Conservation (phyloP, 2,113 vertebrate genomes). For the Entelurus aequoreus region DNA sequence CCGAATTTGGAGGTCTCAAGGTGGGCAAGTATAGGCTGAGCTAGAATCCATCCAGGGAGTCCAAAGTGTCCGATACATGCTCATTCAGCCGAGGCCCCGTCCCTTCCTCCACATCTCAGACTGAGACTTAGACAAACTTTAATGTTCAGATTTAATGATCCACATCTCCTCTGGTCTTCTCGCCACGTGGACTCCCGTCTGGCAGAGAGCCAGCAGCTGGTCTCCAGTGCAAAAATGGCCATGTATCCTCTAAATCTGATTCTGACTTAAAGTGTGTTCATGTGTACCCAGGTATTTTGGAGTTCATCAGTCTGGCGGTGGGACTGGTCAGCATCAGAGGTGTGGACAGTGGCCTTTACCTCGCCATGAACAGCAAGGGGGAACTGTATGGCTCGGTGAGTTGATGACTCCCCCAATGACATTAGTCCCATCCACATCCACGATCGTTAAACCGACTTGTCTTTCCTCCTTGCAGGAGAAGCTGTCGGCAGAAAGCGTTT, state of each 20-base stretch:
- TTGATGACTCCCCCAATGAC: slow-evolving; percentile 17
- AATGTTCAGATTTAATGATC: no score
- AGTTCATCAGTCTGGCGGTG: slow-evolving; percentile 98
- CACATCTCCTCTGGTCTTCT: no score
- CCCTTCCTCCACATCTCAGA: no score
- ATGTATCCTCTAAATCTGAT: neutral
- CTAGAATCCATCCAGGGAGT: no score
- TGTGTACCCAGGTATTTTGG: slow-evolving; percentile 85
- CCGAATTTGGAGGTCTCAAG: no score
- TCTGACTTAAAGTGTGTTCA: neutral
- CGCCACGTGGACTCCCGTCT: no score
- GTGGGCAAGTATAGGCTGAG: no score
- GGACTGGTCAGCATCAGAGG: slow-evolving; percentile 97
- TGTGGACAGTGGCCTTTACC: slow-evolving; percentile 97
- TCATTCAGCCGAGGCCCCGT: no score
- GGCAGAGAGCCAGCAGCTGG: no score
- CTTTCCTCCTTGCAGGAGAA: slow-evolving; percentile 78
- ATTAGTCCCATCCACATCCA: slow-evolving; percentile 25
- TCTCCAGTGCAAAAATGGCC: no score
- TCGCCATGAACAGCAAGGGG: slow-evolving; percentile 94
- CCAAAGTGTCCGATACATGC: no score
- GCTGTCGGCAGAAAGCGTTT: slow-evolving; percentile 90
- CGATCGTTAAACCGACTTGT: slow-evolving; percentile 12
- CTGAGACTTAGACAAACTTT: no score
- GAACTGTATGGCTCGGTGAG: slow-evolving; percentile 95